Evolutionary conservation across 2,888 invertebrate genomes (phyloP).

Genomic region (Spilarctia lutea): DNA sequence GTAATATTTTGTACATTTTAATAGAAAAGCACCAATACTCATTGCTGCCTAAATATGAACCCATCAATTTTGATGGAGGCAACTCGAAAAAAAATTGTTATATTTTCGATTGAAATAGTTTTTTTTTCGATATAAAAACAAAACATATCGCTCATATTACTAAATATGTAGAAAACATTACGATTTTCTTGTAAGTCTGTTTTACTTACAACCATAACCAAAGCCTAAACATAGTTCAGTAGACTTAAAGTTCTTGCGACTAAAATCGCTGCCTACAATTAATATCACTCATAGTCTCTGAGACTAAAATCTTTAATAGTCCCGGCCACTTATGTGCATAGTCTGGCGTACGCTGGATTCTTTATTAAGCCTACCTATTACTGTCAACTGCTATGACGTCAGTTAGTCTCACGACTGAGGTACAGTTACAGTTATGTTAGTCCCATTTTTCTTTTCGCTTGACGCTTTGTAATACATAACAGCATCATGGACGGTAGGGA

Average conservation of each 20-base stretch:
- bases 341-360: not conserved
- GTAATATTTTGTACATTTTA: not conserved
- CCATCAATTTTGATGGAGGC: not conserved
- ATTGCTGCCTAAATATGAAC: not conserved
- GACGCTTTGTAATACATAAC: slow-evolving; percentile 79
- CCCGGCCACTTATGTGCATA: not conserved
- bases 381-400: not conserved
- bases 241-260: not conserved
- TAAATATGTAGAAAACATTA: not conserved
- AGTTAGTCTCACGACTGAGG: slow-evolving; percentile 3
- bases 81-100: not conserved
- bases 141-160: not conserved
- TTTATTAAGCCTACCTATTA: not conserved
- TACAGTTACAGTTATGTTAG: slow-evolving; percentile 1
- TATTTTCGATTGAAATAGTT: not conserved
- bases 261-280: not conserved
- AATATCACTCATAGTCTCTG: not conserved
- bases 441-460: not conserved
- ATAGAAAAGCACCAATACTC: not conserved
- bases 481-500: slow-evolving; percentile 91
- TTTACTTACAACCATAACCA: not conserved
- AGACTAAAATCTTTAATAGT: not conserved
- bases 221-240: not conserved
- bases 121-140: not conserved
- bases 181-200: not conserved